phyloP scores from a whole-genome alignment of 2,888 invertebrate genomes.

The Cantharis lateralis region DNA sequence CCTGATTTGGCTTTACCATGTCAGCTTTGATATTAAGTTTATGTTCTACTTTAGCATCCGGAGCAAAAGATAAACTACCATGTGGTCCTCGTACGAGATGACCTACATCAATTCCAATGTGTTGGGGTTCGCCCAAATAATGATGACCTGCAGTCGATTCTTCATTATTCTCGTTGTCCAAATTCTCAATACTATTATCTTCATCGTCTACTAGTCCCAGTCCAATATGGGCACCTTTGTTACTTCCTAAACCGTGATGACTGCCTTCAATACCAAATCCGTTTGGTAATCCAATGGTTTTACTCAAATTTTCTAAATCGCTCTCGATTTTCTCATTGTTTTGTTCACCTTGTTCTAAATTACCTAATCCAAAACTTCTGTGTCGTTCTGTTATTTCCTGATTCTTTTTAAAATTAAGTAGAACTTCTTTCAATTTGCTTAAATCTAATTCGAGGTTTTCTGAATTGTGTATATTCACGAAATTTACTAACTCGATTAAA shows the following conservation, averaged over 20 bases:
- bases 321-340: constrained; percentile 31
- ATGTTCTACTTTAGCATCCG: constrained; percentile 54
- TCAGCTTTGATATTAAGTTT: constrained; percentile 65
- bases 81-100: constrained; percentile 61
- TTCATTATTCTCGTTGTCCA: background rate
- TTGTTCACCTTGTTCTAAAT: constrained; percentile 7
- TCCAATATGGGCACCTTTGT: constrained; percentile 45
- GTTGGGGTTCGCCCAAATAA: constrained; percentile 53
- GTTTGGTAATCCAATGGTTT: constrained; percentile 29
- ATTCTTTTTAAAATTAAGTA: constrained; percentile 45
- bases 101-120: constrained; percentile 48
- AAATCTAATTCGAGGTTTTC: constrained; percentile 50
- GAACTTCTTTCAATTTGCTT: constrained; percentile 45
- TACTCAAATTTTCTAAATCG: constrained; percentile 33
- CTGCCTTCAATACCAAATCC: constrained; percentile 49
- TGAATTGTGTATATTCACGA: constrained; percentile 46
- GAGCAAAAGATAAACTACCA: constrained; percentile 60
- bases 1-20: constrained; percentile 63
- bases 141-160: constrained; percentile 41
- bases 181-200: constrained; percentile 7
- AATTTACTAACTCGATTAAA: constrained; percentile 51
- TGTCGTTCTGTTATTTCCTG: constrained; percentile 41
- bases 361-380: constrained; percentile 41
- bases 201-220: constrained; percentile 41
- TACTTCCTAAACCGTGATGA: constrained; percentile 37